These are phyloP conservation scores for Steinernema scapterisci DNA, from an alignment of 2,888 invertebrate species.

Conservation along the genomic window DNA sequence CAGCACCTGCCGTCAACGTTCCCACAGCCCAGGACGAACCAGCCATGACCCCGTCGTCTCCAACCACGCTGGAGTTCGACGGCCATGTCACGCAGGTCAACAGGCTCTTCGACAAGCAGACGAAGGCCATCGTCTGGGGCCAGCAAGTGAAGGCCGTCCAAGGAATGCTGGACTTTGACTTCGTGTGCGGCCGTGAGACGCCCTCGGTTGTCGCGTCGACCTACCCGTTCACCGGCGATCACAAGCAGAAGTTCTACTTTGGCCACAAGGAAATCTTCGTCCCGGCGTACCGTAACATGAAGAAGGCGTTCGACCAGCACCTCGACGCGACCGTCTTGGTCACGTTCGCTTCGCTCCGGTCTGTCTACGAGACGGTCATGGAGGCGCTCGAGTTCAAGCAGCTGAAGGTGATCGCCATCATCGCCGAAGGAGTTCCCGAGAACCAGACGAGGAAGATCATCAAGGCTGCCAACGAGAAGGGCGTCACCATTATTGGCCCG, in stretches of 20 bases:
- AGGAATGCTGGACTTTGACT: constrained; percentile 94
- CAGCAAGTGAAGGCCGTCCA: constrained; percentile 93
- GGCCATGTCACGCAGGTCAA: constrained; percentile 24
- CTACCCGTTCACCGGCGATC: constrained; percentile 93
- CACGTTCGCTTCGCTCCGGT: constrained; percentile 94
- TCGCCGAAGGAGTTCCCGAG: constrained; percentile 98
- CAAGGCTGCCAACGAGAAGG: constrained; percentile 75
- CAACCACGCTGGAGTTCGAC: constrained; percentile 25
- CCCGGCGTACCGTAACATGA: constrained; percentile 91
- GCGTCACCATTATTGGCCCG: constrained; percentile 82
- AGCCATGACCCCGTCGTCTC: neutral
- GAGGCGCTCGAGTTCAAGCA: constrained; percentile 90
- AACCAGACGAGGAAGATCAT: constrained; percentile 94
- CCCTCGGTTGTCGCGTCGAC: constrained; percentile 91
- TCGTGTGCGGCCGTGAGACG: constrained; percentile 83
- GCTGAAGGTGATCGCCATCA: constrained; percentile 81
- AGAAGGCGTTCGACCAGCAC: constrained; percentile 91
- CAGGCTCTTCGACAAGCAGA: constrained; percentile 61
- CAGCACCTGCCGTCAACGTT: constrained; percentile 33
- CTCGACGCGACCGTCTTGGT: constrained; percentile 90
- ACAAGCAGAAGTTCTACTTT: constrained; percentile 99
- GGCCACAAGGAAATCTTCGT: constrained; percentile 82
- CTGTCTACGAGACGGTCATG: constrained; percentile 93
- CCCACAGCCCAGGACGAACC: constrained; percentile 9
- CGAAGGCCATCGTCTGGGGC: constrained; percentile 89